Conservation (phyloP, 2,113 vertebrate species). For the Alethe diademata region DNA sequence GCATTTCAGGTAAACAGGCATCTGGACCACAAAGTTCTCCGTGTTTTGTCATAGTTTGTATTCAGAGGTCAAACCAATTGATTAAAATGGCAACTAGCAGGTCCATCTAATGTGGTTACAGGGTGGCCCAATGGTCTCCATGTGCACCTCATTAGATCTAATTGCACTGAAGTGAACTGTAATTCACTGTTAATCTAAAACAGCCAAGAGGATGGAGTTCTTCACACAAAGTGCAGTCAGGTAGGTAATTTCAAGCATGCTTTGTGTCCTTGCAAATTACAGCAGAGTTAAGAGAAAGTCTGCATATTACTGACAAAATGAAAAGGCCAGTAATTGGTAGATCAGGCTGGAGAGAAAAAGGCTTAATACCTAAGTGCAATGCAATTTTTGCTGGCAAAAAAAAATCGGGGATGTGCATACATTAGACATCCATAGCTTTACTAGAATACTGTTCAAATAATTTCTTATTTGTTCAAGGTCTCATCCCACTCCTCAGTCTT, state of each 20-base stretch:
- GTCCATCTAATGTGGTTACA: conserved; percentile 44
- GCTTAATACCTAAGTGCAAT: neutral
- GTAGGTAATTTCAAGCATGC: conserved; percentile 68
- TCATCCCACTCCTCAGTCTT: neutral
- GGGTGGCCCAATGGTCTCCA: conserved; percentile 51
- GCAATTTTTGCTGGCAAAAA: neutral
- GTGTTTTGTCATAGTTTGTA: neutral
- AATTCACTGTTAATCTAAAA: conserved; percentile 79
- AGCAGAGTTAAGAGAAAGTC: conserved; percentile 36
- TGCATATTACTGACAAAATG: neutral
- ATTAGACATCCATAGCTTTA: neutral
- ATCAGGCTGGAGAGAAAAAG: neutral
- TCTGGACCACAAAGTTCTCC: neutral
- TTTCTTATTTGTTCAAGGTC: neutral
- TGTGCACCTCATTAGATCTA: conserved; percentile 72
- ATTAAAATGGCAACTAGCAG: conserved; percentile 43
- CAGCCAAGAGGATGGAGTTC: conserved; percentile 66
- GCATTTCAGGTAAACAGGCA: neutral
- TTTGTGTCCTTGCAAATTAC: conserved; percentile 48
- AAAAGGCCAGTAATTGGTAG: neutral
- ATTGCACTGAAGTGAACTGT: conserved; percentile 73
- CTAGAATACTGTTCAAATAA: neutral
- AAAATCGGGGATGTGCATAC: neutral
- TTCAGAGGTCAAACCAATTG: conserved; percentile 54
- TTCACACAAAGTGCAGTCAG: conserved; percentile 63